These are phyloP conservation scores for Pachypeltis micranthus DNA, from an alignment of 1,140 invertebrate species.

Conservation along the genomic window DNA sequence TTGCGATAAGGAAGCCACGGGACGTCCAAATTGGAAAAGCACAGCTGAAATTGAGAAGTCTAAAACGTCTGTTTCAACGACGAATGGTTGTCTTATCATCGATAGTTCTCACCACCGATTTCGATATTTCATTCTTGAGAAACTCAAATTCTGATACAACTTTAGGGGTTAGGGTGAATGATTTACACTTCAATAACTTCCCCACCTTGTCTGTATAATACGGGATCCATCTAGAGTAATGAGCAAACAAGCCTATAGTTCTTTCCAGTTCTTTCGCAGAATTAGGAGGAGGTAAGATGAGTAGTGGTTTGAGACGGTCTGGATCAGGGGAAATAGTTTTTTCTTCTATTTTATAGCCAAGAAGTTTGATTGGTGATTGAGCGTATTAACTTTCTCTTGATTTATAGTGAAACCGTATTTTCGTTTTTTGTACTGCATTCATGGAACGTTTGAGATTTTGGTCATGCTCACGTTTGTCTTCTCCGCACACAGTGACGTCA, in stretches of 20 bases:
- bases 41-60: neutral
- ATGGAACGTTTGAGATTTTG: constrained; percentile 10
- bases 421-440: too few species aligned
- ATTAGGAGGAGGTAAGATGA: neutral
- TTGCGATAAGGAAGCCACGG: neutral
- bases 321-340: too few species aligned
- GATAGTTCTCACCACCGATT: neutral
- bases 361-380: too few species aligned
- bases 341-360: too few species aligned
- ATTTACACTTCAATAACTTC: neutral
- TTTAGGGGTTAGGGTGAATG: neutral
- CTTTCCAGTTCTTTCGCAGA: neutral
- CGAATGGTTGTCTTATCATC: neutral
- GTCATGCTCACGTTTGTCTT: constrained; percentile 16
- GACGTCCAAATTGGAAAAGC: neutral
- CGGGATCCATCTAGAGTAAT: neutral
- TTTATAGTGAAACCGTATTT: too few species aligned
- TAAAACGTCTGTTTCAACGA: neutral
- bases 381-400: too few species aligned
- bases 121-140: neutral
- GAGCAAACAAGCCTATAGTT: neutral
- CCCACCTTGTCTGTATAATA: neutral
- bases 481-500: constrained; percentile 19
- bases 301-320: too few species aligned
- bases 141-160: neutral